phyloP scores from a whole-genome alignment of 2,113 vertebrate species.

The Todiramphus chloris region DNA sequence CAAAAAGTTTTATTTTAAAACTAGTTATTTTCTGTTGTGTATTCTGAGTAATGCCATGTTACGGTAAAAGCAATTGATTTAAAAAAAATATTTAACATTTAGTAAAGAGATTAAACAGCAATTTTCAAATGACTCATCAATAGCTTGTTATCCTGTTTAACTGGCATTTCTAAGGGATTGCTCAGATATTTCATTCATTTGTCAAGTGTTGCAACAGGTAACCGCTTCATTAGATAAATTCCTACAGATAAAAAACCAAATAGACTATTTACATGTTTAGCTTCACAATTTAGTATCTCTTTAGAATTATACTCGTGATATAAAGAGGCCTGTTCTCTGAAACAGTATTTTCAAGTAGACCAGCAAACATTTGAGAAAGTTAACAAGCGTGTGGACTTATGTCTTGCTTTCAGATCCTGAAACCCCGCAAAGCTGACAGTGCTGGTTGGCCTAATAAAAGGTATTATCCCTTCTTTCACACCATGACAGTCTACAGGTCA shows the following conservation, averaged over 20 bases:
- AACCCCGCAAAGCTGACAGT: background rate
- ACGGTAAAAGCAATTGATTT: background rate
- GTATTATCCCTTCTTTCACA: background rate
- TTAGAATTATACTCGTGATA: background rate
- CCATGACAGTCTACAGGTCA: background rate
- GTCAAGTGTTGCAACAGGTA: background rate
- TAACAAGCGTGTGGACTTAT: background rate
- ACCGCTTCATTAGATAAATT: background rate
- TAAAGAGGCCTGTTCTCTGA: background rate
- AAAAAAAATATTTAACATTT: background rate
- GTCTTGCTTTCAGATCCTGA: background rate
- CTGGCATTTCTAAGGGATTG: background rate
- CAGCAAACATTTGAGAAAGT: background rate
- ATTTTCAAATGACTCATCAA: constrained; percentile 13
- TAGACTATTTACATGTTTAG: background rate
- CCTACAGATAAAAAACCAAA: fast-evolving
- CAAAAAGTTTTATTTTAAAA: background rate
- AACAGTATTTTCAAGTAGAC: background rate
- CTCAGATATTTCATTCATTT: constrained; percentile 2
- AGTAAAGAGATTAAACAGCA: background rate
- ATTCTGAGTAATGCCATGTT: background rate
- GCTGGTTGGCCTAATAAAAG: background rate
- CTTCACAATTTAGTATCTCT: background rate
- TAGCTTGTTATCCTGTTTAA: background rate
- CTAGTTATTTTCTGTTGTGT: constrained; percentile 7